Conservation (phyloP, 2,888 invertebrate genomes). For the Boloria selene region DNA sequence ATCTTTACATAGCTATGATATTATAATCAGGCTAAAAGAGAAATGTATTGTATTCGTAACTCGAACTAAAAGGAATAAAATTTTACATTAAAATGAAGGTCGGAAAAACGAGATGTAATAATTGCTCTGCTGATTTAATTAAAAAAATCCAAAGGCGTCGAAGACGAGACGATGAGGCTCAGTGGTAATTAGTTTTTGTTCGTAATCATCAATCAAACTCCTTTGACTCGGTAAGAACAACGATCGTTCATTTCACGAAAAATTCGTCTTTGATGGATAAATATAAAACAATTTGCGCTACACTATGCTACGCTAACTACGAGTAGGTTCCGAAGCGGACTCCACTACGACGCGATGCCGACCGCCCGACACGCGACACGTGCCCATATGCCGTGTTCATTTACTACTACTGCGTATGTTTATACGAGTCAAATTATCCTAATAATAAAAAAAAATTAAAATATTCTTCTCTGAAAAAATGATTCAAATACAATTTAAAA, state of each 20-base stretch:
- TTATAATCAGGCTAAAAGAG: too few relatives aligned
- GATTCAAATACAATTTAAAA: too few relatives aligned
- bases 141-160: background rate
- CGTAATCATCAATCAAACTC: slow-evolving; percentile 18
- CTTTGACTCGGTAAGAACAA: slow-evolving; percentile 4
- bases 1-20: too few relatives aligned
- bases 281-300: slow-evolving; percentile 16
- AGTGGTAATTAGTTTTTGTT: slow-evolving; percentile 17
- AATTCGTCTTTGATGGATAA: slow-evolving; percentile 21
- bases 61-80: background rate
- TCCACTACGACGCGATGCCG: too few relatives aligned
- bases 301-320: background rate
- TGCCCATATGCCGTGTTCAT: too few relatives aligned
- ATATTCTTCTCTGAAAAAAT: too few relatives aligned
- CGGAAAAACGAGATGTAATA: too few relatives aligned
- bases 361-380: too few relatives aligned
- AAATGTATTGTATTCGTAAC: background rate
- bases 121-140: slow-evolving; percentile 1
- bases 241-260: slow-evolving; percentile 19
- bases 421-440: too few relatives aligned
- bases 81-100: background rate
- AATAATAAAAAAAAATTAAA: too few relatives aligned
- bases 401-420: too few relatives aligned
- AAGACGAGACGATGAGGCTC: background rate
- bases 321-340: too few relatives aligned